phyloP scores from a whole-genome alignment of 2,888 invertebrate species.

The Leptopterna dolabrata region DNA sequence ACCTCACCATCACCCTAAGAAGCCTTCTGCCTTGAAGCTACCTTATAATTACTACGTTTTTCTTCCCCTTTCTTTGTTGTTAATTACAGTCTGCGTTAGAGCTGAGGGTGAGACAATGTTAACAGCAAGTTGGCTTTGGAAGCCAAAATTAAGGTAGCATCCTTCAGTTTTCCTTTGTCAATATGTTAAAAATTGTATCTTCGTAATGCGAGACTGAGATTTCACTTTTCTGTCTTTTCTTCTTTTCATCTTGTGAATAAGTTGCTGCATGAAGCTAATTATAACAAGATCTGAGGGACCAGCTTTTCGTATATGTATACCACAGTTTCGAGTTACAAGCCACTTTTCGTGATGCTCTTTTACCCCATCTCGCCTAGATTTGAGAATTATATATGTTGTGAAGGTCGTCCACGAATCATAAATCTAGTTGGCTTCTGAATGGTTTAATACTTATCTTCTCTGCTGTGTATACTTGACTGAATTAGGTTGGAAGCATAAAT shows the following conservation, averaged over 20 bases:
- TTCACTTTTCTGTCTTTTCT: not conserved
- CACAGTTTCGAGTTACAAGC: too few relatives aligned
- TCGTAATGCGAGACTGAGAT: not conserved
- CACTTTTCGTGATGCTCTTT: too few relatives aligned
- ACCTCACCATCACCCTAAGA: not conserved
- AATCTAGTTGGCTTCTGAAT: too few relatives aligned
- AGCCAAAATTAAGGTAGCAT: not conserved
- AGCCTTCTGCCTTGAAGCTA: constrained; percentile 2
- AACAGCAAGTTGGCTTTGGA: not conserved
- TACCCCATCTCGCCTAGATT: too few relatives aligned
- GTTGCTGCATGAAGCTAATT: too few relatives aligned
- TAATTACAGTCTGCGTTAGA: constrained; percentile 28
- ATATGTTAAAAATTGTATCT: not conserved
- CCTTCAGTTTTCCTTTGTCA: not conserved
- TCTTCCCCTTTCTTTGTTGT: constrained; percentile 20
- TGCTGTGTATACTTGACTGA: too few relatives aligned
- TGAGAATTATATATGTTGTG: too few relatives aligned
- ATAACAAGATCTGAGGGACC: too few relatives aligned
- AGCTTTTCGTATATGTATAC: too few relatives aligned
- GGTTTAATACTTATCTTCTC: too few relatives aligned
- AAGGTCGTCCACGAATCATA: too few relatives aligned
- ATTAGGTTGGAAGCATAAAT: too few relatives aligned
- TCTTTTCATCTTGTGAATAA: not conserved
- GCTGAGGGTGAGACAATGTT: not conserved
- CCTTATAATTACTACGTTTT: constrained; percentile 49